Percentiles rank a stretch among this genome's conserved stretches.
Evolutionary conservation across 1,140 invertebrate species (phyloP).

Genomic region (Caerostris extrusa): DNA sequence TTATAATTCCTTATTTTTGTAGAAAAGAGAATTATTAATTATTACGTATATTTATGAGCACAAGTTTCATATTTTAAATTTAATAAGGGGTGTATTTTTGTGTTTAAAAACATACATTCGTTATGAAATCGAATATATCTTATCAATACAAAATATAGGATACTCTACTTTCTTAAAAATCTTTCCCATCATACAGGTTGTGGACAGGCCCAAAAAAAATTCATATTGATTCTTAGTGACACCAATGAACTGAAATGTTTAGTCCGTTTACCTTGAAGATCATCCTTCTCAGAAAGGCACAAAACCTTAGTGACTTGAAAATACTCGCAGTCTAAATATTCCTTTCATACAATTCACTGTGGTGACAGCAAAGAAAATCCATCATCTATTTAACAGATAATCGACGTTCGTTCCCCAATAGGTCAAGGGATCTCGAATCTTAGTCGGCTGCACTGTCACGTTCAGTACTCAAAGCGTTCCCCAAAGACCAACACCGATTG

Average conservation of each 20-base stretch:
- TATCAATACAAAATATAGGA: too few species aligned
- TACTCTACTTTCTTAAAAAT: not conserved
- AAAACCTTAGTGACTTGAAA: slow-evolving; percentile 31
- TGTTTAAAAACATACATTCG: too few species aligned
- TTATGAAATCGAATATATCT: too few species aligned
- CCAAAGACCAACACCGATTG: slow-evolving; percentile 26
- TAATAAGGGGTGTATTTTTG: too few species aligned
- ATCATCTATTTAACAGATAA: not conserved
- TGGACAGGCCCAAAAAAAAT: not conserved
- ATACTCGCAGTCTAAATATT: slow-evolving; percentile 45
- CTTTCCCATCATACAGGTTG: not conserved
- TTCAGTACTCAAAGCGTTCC: slow-evolving; percentile 56
- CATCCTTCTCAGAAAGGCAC: not conserved
- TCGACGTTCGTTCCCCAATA: slow-evolving; percentile 2
- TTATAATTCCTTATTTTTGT: too few species aligned
- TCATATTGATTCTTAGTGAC: not conserved
- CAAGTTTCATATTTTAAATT: too few species aligned
- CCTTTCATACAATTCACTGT: slow-evolving; percentile 23
- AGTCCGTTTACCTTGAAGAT: slow-evolving; percentile 20
- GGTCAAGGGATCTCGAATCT: slow-evolving; percentile 41
- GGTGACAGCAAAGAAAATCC: slow-evolving; percentile 7
- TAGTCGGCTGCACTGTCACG: slow-evolving; percentile 46
- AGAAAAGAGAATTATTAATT: too few species aligned
- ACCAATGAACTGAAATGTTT: not conserved
- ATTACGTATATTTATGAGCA: too few species aligned